Base-by-base conservation (phyloP, 2,888 invertebrate species). In the Abrostola tripartita region DNA sequence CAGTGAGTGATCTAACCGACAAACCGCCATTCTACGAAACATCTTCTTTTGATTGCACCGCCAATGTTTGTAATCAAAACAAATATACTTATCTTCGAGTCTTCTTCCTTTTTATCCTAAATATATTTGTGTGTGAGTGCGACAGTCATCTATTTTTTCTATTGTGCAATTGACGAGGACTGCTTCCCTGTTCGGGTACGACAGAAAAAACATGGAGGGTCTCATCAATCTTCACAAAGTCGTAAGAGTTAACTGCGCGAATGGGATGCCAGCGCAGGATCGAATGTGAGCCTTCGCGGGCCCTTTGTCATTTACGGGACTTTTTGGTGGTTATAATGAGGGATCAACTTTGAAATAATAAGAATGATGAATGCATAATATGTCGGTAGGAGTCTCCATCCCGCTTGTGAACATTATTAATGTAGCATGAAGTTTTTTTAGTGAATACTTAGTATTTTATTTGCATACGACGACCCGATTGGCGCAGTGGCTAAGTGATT, bases 171-270 rank as follows among this genome's bases (percentile, higher is more conserved):
- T 79, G 79, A 79, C 64, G 71, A 52, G 52, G 49, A 57, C 52
- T 66, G 52, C 55, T 52, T 66, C 52, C 49, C 55, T 50, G 67
- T 70, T 61, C 14, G 57, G 52, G 44, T 42, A 61, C 54, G 61
- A 35, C 53, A 59, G 52, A 66, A 76, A 77, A 79, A 79, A 70
- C 64, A 57, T 53, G 52, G 61, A 50, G 58, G 35, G 44, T 10
- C 53, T 61, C 77, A 78, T 78, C 74, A 78, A 78, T 78, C 77
- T 78, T 79, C 64, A 7, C 49, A 14, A 24, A 66, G 42, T 58
- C 59, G 63, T 57, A 40, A 53, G 61, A 68, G 76, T 66, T 66
- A 78, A 78, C 67, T 68, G 61, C 37, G 53, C 51, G 71, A 61
- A 76, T 75, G 56, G 53, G 61, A 75, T 54, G 64, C 38, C 40